Evolutionary conservation across 1,140 invertebrate species (phyloP).

Genomic region (Holotrichia oblita): DNA sequence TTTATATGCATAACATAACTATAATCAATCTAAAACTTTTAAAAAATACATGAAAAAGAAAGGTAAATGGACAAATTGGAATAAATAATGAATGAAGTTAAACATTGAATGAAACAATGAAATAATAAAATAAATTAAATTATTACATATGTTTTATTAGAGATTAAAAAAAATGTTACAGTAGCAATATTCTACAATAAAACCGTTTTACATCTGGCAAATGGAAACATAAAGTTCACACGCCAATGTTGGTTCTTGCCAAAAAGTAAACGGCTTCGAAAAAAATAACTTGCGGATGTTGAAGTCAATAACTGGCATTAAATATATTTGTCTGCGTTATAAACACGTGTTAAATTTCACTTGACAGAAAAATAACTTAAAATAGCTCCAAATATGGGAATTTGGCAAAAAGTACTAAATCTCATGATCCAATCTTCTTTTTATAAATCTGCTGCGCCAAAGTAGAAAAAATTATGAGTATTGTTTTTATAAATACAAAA

Average conservation of each 20-base stretch:
- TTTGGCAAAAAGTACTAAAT: no score
- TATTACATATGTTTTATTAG: not conserved
- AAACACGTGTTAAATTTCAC: not conserved
- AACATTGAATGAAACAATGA: not conserved
- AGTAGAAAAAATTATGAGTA: not conserved
- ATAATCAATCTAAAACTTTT: no score
- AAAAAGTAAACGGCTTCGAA: not conserved
- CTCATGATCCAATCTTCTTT: no score
- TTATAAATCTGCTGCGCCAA: no score
- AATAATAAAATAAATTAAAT: constrained; percentile 7
- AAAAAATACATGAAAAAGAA: not conserved
- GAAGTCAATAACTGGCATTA: not conserved
- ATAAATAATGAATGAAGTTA: not conserved
- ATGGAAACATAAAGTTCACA: not conserved
- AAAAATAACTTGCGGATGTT: not conserved
- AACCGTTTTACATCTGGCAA: not conserved
- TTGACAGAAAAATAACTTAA: not conserved
- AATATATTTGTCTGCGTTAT: not conserved
- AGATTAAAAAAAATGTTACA: not conserved
- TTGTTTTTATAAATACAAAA: not conserved
- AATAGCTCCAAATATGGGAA: not conserved
- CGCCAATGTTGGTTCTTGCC: not conserved
- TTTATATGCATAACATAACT: no score
- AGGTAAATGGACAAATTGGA: not conserved
- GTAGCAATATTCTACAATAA: not conserved